Base-by-base conservation (phyloP, 2,113 vertebrate species). In the Leptobrachium ailaonicum region DNA sequence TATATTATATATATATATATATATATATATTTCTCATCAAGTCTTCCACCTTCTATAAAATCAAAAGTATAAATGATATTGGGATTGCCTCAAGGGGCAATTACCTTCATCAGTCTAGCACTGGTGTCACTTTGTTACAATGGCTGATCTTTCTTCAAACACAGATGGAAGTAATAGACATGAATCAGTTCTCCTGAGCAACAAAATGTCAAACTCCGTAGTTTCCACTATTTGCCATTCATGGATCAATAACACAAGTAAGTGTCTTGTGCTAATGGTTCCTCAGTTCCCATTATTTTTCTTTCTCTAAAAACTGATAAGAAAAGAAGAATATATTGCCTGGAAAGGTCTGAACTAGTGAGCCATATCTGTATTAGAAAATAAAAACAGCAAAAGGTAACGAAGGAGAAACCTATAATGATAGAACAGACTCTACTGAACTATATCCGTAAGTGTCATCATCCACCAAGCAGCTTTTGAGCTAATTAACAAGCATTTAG, bases 171-270 rank as follows among this genome's bases (percentile, higher is more conserved):
- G 56, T 73, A 54, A 54, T 41, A 54, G 64, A 73, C n/a, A 45
- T 41, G 50, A 66, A 53, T 53, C 45, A 66, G 53, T 73, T 80
- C 77, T 20, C 60, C 62, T 20, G 62, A 66, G 47, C 47, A 66
- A n/a, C 32, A 72, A 64, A 63, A 14, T 73, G 62, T 73, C 53
- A 73, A 2, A 58, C 44, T 3, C 11, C 43, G 43, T 54, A 66
- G 63, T 4, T 44, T 66, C 45, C 8, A 8, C 12, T 64, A 4
- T 75, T 47, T 64, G 45, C 60, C 70, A 64, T 54, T 56, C 42
- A 40, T 43, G 62, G 72, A 73, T 80, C 77, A 73, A 80, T 73
- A 78, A 53, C 6, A 78, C 40, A 20, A 44, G 44, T 54, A 40
- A 66, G 64, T 42, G 40, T 43, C 45, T 58, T 56, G 8, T n/a